Evolutionary conservation across 2,113 vertebrate genomes (phyloP).

Genomic region (Ammospiza caudacuta): DNA sequence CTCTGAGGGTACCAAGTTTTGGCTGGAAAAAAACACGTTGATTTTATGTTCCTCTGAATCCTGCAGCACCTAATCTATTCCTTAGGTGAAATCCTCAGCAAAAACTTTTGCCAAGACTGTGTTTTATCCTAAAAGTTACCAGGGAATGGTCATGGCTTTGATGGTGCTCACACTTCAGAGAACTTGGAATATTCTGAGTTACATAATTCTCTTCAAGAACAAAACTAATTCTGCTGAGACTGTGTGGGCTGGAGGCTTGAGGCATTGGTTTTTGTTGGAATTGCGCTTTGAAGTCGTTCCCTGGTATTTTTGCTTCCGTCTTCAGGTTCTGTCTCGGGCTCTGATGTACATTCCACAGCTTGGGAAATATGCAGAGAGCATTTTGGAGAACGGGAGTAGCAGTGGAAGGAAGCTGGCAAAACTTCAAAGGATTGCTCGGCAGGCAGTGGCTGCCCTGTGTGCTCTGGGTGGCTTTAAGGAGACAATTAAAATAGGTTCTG

Average conservation of each 20-base stretch:
- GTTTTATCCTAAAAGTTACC: not conserved
- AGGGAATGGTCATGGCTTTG: not conserved
- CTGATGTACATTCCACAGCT: constrained; percentile 97
- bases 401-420: constrained; percentile 93
- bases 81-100: not conserved
- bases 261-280: not conserved
- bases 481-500: constrained; percentile 98
- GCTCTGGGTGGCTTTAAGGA: constrained; percentile 98
- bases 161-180: not conserved
- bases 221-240: constrained; percentile 19
- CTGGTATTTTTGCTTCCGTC: not conserved
- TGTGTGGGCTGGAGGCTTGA: constrained; percentile 39
- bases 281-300: constrained; percentile 10
- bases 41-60: not conserved
- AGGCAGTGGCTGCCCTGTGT: constrained; percentile 95
- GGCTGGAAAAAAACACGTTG: accelerated
- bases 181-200: not conserved
- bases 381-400: constrained; percentile 93
- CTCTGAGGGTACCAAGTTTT: not conserved
- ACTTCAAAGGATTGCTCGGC: constrained; percentile 92
- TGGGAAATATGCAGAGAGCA: constrained; percentile 95
- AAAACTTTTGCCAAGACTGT: not conserved
- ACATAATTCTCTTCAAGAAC: not conserved
- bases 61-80: not conserved
- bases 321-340: constrained; percentile 91